Conservation (phyloP, 2,113 vertebrate genomes). For the Smithornis capensis region DNA sequence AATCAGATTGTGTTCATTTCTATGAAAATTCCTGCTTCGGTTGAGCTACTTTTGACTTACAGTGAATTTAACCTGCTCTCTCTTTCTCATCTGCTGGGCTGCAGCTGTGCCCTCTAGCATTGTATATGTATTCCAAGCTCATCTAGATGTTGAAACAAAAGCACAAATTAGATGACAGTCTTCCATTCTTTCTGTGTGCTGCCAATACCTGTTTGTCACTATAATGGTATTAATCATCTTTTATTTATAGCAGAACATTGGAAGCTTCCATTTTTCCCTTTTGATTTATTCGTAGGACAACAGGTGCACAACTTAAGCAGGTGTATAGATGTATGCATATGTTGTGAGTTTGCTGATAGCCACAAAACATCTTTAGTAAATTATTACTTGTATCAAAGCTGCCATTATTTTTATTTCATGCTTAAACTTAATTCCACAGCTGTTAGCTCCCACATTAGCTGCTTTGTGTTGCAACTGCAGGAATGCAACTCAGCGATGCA, state of each 20-base stretch:
- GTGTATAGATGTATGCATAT: background rate
- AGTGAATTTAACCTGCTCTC: slow-evolving; percentile 5
- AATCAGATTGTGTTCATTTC: background rate
- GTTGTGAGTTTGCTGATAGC: slow-evolving; percentile 24
- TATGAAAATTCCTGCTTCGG: background rate
- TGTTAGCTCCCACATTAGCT: slow-evolving; percentile 33
- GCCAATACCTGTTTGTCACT: slow-evolving; percentile 48
- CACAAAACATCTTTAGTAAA: slow-evolving; percentile 46
- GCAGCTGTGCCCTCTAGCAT: slow-evolving; percentile 36
- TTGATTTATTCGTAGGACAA: slow-evolving; percentile 30
- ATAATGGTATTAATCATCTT: slow-evolving; percentile 35
- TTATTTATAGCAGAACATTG: slow-evolving; percentile 19
- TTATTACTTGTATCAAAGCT: slow-evolving; percentile 43
- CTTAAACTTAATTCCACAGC: slow-evolving; percentile 55
- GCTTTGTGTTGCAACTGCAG: slow-evolving; percentile 17
- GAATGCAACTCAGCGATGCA: background rate
- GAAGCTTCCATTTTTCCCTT: slow-evolving; percentile 14
- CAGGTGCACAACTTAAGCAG: slow-evolving; percentile 24
- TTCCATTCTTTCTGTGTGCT: slow-evolving; percentile 47
- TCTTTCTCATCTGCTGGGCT: slow-evolving; percentile 25
- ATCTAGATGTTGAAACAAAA: slow-evolving; percentile 38
- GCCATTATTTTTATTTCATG: slow-evolving; percentile 34
- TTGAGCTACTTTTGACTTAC: slow-evolving; percentile 46
- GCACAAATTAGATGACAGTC: slow-evolving; percentile 35
- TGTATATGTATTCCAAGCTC: slow-evolving; percentile 32